These are phyloP conservation scores for Yponomeuta malinellus DNA, from an alignment of 2,888 invertebrate genomes.

Conservation along the genomic window DNA sequence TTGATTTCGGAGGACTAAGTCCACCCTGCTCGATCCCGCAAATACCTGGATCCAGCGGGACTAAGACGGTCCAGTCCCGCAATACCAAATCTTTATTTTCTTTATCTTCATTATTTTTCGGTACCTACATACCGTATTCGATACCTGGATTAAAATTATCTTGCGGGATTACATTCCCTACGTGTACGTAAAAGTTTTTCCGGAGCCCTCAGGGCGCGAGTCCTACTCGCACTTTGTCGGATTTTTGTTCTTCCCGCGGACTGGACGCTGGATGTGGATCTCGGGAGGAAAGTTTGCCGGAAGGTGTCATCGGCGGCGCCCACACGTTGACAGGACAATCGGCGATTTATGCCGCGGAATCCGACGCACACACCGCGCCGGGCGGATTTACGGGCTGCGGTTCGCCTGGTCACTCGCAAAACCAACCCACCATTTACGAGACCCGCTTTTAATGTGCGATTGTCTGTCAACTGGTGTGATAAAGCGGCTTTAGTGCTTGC, in stretches of 20 bases:
- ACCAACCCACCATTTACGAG: conserved; percentile 29
- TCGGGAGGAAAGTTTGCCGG: conserved; percentile 29
- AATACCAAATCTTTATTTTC: too few relatives aligned
- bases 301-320: conserved; percentile 34
- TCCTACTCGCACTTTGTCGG: too few relatives aligned
- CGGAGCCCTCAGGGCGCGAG: too few relatives aligned
- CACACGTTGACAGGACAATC: conserved; percentile 57
- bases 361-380: conserved; percentile 9
- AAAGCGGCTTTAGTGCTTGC: conserved; percentile 7
- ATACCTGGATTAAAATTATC: too few relatives aligned
- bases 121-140: too few relatives aligned
- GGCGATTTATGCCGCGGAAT: conserved; percentile 50
- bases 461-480: conserved; percentile 20
- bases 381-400: conserved; percentile 20
- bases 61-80: too few relatives aligned
- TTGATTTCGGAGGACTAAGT: too few relatives aligned
- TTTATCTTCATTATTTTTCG: too few relatives aligned
- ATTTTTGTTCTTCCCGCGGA: background rate
- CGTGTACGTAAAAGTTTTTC: too few relatives aligned
- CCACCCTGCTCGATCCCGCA: too few relatives aligned
- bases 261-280: conserved; percentile 21
- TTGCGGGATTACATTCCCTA: too few relatives aligned
- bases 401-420: conserved; percentile 30
- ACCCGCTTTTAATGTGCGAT: conserved; percentile 21
- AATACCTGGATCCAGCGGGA: too few relatives aligned